Conservation (phyloP, 2,113 vertebrate genomes). For the Oryzias celebensis region DNA sequence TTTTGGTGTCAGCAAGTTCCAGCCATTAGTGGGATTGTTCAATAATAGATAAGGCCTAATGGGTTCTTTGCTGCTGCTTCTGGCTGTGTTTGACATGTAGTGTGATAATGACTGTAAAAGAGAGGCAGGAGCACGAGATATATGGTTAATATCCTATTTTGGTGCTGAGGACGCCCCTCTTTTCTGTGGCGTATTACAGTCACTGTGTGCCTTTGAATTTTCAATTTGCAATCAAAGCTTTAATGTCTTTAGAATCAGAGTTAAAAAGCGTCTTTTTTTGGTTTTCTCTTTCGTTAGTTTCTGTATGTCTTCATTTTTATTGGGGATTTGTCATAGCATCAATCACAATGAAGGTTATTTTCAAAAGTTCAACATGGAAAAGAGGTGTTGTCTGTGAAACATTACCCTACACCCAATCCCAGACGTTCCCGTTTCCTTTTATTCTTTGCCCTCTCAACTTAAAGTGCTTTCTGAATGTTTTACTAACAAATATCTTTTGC, state of each 20-base stretch:
- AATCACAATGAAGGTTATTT: background rate
- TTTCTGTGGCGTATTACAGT: slow-evolving; percentile 7
- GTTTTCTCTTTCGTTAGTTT: no score
- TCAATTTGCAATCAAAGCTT: slow-evolving; percentile 8
- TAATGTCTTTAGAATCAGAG: background rate
- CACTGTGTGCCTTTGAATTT: no score
- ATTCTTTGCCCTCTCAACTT: slow-evolving; percentile 11
- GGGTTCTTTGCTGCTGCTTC: slow-evolving; percentile 59
- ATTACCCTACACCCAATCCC: background rate
- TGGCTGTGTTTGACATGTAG: slow-evolving; percentile 62
- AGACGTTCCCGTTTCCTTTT: background rate
- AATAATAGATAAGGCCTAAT: slow-evolving; percentile 79
- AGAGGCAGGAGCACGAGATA: slow-evolving; percentile 29
- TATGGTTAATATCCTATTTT: slow-evolving; percentile 49
- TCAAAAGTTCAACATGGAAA: no score
- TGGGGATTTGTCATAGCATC: background rate
- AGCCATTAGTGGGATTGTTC: slow-evolving; percentile 64
- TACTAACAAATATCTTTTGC: slow-evolving; percentile 26
- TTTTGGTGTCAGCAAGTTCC: slow-evolving; percentile 63
- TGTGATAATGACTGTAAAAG: slow-evolving; percentile 65
- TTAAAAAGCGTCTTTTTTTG: no score
- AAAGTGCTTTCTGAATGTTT: slow-evolving; percentile 26
- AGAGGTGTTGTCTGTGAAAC: background rate
- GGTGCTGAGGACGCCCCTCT: slow-evolving; percentile 15
- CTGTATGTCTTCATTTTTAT: no score